A percentile compares a stretch with the other conserved stretches of the same genome.
Evolutionary conservation across 2,797 vertebrate genomes (phyloP).

Genomic region (Emydoidea blandingii): DNA sequence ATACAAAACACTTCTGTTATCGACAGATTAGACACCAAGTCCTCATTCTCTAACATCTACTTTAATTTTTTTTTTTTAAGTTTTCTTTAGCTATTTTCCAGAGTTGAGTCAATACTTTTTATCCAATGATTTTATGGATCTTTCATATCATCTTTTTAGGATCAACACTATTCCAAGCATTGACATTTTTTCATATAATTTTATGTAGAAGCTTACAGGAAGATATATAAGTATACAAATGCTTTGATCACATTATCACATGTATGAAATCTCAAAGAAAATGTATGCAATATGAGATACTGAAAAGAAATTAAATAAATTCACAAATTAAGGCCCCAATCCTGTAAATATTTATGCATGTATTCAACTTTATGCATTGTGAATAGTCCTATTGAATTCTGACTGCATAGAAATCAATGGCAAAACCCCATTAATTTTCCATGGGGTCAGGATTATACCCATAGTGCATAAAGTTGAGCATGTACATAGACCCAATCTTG

Average conservation of each 20-base stretch:
- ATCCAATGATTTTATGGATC: slow-evolving; percentile 32
- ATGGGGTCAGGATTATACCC: too few relatives aligned
- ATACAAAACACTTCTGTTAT: background rate
- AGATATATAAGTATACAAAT: background rate
- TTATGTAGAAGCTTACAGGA: background rate
- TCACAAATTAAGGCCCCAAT: background rate
- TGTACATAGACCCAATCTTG: background rate
- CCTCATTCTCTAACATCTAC: background rate
- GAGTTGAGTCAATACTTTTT: background rate
- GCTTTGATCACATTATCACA: background rate
- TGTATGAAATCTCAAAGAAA: background rate
- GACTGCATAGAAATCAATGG: background rate
- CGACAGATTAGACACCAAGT: background rate
- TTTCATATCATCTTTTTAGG: background rate
- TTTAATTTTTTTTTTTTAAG: background rate
- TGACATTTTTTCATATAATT: background rate
- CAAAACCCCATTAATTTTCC: background rate
- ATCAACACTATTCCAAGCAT: background rate
- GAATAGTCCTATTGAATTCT: background rate
- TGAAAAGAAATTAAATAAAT: background rate
- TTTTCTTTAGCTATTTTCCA: background rate
- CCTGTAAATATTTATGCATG: background rate
- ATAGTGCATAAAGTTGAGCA: background rate
- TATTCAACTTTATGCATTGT: background rate
- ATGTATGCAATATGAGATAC: background rate